These are phyloP conservation scores for Aphidius colemani DNA, from an alignment of 2,888 invertebrate genomes.

Conservation along the genomic window DNA sequence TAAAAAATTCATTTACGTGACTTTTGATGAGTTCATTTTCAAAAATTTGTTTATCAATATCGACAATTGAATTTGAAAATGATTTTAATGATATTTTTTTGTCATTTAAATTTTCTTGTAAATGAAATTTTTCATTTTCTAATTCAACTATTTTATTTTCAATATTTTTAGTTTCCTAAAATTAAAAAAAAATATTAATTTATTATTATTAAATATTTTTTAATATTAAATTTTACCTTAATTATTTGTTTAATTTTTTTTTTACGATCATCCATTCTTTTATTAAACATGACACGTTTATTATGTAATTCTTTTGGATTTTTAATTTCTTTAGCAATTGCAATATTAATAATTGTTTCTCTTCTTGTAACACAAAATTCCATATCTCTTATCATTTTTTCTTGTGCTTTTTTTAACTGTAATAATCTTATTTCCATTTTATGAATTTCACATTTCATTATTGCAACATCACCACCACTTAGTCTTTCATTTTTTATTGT, in stretches of 20 bases:
- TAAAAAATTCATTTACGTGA: slow-evolving; percentile 47
- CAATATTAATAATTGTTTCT: slow-evolving; percentile 67
- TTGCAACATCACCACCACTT: slow-evolving; percentile 72
- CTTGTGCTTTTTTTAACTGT: slow-evolving; percentile 65
- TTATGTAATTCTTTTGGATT: slow-evolving; percentile 60
- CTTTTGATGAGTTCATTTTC: slow-evolving; percentile 59
- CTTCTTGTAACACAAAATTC: slow-evolving; percentile 69
- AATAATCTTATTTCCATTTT: slow-evolving; percentile 73
- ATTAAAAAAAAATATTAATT: slow-evolving; percentile 22
- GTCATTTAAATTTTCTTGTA: slow-evolving; percentile 47
- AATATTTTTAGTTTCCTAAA: slow-evolving; percentile 51
- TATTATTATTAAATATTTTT: slow-evolving; percentile 26
- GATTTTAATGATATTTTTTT: slow-evolving; percentile 47
- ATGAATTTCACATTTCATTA: slow-evolving; percentile 82
- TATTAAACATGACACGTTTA: slow-evolving; percentile 62
- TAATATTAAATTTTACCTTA: slow-evolving; percentile 50
- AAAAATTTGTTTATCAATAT: slow-evolving; percentile 55
- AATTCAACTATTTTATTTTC: slow-evolving; percentile 48
- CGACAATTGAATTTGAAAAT: slow-evolving; percentile 45
- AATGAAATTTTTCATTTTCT: slow-evolving; percentile 43
- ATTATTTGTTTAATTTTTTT: slow-evolving; percentile 65
- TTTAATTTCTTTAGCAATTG: slow-evolving; percentile 64
- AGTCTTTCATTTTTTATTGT: slow-evolving; percentile 70
- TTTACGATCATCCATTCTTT: slow-evolving; percentile 66
- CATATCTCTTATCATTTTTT: slow-evolving; percentile 68